Evolutionary conservation across 2,113 vertebrate genomes (phyloP).

Genomic region (Lamprologus sp.): DNA sequence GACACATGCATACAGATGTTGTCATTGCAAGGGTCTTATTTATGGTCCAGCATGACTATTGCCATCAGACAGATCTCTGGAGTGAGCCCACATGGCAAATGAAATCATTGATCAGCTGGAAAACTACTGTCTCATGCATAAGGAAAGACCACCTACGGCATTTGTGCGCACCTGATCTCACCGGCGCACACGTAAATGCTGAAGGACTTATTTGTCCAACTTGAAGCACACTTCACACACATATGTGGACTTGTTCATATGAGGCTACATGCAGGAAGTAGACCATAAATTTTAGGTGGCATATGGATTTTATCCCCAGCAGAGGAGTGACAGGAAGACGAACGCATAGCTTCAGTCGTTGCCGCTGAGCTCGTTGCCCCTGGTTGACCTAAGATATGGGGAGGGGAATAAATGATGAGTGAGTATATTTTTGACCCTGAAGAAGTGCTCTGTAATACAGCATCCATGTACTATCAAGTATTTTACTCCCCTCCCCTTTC

Average conservation of each 20-base stretch:
- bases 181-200: background rate
- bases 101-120: conserved; percentile 45
- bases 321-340: background rate
- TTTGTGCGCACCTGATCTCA: conserved; percentile 4
- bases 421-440: conserved; percentile 10
- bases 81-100: conserved; percentile 14
- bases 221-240: background rate
- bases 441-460: background rate
- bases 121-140: conserved; percentile 42
- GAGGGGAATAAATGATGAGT: conserved; percentile 4
- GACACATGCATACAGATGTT: background rate
- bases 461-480: background rate
- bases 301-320: conserved; percentile 26
- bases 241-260: conserved; percentile 38
- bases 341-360: background rate
- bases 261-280: background rate
- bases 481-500: background rate
- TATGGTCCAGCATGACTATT: background rate
- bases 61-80: background rate
- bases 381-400: conserved; percentile 12
- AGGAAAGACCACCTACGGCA: conserved; percentile 18
- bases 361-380: conserved; percentile 23
- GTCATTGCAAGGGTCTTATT: background rate
- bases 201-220: background rate
- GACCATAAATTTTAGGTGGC: conserved; percentile 27